These are phyloP conservation scores for Grus americana DNA, from an alignment of 2,113 vertebrate genomes.

Conservation along the genomic window DNA sequence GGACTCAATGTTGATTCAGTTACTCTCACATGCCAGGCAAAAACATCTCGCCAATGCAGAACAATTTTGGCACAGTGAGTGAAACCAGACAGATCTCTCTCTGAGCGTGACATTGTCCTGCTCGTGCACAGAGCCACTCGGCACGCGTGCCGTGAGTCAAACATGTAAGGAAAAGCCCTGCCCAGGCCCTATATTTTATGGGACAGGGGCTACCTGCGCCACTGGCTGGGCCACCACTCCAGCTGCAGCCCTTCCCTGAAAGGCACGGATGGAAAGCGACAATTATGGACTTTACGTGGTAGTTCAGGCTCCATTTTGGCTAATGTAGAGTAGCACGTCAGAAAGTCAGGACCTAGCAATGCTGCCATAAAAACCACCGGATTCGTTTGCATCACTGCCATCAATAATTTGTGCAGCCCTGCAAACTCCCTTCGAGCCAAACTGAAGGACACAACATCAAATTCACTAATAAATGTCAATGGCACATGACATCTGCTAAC, in stretches of 20 bases:
- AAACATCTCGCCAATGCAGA: background rate
- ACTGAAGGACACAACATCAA: background rate
- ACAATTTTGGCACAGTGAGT: background rate
- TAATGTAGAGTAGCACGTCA: background rate
- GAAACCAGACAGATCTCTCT: background rate
- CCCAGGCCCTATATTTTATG: background rate
- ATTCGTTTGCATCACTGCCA: background rate
- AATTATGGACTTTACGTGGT: background rate
- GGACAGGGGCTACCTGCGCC: background rate
- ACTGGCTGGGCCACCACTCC: background rate
- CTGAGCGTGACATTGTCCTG: fast-evolving
- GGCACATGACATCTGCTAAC: background rate
- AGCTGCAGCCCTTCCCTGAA: background rate
- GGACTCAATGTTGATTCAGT: fast-evolving
- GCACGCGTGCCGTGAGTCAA: fast-evolving
- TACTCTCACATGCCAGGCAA: background rate
- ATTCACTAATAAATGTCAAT: background rate
- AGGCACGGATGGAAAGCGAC: background rate
- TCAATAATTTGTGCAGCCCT: background rate
- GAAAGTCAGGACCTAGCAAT: background rate
- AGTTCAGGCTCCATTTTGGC: background rate
- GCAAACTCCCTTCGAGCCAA: background rate
- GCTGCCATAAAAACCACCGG: background rate
- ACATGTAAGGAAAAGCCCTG: background rate
- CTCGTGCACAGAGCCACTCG: background rate